A percentile compares a stretch with the other conserved stretches of the same genome.
phyloP scores from a whole-genome alignment of 2,797 vertebrate species.

The Xenopus petersii region DNA sequence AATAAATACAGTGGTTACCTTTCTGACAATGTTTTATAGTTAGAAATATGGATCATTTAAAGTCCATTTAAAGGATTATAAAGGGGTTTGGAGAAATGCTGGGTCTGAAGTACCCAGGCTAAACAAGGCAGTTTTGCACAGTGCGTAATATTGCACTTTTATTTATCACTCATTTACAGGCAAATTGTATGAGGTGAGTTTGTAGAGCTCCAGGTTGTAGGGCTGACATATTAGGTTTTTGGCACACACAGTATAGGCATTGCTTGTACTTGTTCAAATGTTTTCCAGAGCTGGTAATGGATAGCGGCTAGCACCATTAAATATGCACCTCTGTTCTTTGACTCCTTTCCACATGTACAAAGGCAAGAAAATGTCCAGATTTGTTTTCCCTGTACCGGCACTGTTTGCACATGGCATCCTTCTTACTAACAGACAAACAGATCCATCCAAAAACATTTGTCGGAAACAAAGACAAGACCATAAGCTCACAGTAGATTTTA shows the following conservation, averaged over 20 bases:
- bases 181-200: conserved; percentile 52
- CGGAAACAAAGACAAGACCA: neutral
- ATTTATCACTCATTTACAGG: conserved; percentile 76
- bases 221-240: conserved; percentile 45
- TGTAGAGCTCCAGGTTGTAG: conserved; percentile 58
- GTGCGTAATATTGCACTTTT: conserved; percentile 92
- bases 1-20: conserved; percentile 64
- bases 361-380: too few species aligned
- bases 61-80: conserved; percentile 62
- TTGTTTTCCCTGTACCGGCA: too few species aligned
- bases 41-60: conserved; percentile 61
- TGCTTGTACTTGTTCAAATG: too few species aligned
- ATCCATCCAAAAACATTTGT: neutral
- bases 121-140: conserved; percentile 95
- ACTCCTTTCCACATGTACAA: too few species aligned
- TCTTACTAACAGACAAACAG: neutral
- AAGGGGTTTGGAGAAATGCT: conserved; percentile 74
- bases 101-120: conserved; percentile 89
- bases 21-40: conserved; percentile 72
- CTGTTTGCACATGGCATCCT: neutral
- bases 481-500: too few species aligned
- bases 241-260: too few species aligned
- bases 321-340: too few species aligned
- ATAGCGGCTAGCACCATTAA: too few species aligned
- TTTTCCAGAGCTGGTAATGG: too few species aligned